Percentiles rank a stretch among this genome's conserved stretches.
These are phyloP conservation scores for Sporophila hypoxantha DNA, from an alignment of 2,113 vertebrate genomes.

Conservation along the genomic window DNA sequence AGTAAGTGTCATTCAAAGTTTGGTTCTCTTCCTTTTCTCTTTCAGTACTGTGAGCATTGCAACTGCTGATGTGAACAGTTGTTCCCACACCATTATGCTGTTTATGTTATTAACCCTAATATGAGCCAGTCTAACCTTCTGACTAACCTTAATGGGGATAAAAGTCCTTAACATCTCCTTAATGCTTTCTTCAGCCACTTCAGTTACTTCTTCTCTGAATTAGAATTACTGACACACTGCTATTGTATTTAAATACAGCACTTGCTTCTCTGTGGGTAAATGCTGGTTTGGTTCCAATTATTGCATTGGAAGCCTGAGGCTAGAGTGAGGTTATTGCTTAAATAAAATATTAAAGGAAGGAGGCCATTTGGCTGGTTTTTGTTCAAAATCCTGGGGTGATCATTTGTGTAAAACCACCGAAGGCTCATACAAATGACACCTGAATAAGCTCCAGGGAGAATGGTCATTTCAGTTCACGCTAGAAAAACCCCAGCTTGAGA, in stretches of 20 bases:
- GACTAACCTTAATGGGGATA: background rate
- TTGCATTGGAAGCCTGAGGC: background rate
- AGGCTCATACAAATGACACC: conserved; percentile 26
- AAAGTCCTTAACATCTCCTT: background rate
- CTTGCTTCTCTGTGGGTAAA: background rate
- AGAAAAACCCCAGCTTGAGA: background rate
- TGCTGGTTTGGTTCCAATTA: conserved; percentile 16
- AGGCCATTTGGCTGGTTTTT: background rate
- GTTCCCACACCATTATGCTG: background rate
- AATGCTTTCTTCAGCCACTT: background rate
- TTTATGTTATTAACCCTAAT: background rate
- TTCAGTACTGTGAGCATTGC: background rate
- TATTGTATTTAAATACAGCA: background rate
- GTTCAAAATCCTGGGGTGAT: background rate
- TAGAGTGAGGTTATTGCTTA: conserved; percentile 1
- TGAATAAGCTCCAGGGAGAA: conserved; percentile 6
- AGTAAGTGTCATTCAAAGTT: background rate
- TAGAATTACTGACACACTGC: background rate
- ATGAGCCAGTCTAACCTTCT: background rate
- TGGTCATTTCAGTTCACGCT: background rate
- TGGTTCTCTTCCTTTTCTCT: background rate
- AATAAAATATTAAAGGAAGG: background rate
- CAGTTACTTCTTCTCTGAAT: background rate
- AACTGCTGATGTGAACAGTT: background rate
- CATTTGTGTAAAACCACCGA: background rate